These are phyloP conservation scores for Sesamia inferens DNA, from an alignment of 2,888 invertebrate genomes.

Conservation along the genomic window DNA sequence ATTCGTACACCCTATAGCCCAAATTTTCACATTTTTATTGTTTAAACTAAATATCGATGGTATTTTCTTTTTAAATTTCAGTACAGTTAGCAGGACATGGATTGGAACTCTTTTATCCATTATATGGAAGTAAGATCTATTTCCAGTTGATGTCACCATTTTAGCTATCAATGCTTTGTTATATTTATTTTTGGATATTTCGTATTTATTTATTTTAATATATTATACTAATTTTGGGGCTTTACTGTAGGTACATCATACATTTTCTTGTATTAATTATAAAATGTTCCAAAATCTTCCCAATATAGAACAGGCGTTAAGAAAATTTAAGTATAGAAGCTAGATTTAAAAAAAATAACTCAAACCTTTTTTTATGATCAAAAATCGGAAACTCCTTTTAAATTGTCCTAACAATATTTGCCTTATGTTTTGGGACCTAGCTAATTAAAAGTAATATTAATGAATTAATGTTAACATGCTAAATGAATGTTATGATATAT, in stretches of 20 bases:
- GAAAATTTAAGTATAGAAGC: no score
- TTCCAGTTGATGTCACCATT: slow-evolving; percentile 65
- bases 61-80: slow-evolving; percentile 79
- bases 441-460: neutral
- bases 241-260: neutral
- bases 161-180: slow-evolving; percentile 40
- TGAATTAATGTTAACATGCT: neutral
- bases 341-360: neutral
- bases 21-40: slow-evolving; percentile 25
- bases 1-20: neutral
- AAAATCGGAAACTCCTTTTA: no score
- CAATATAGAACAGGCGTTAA: neutral
- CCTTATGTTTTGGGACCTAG: neutral
- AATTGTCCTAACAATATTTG: slow-evolving; percentile 4
- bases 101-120: slow-evolving; percentile 82
- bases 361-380: no score
- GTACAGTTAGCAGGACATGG: slow-evolving; percentile 84
- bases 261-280: neutral
- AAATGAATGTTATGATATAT: neutral
- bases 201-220: slow-evolving; percentile 44
- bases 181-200: slow-evolving; percentile 34
- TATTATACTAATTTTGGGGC: slow-evolving; percentile 14
- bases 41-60: slow-evolving; percentile 52
- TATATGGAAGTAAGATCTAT: slow-evolving; percentile 86
- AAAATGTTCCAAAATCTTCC: no score